Evolutionary conservation across 2,113 vertebrate genomes (phyloP), one percentile per base, ranked within the genome.

Genomic region (Rousettus leschenaultii): DNA sequence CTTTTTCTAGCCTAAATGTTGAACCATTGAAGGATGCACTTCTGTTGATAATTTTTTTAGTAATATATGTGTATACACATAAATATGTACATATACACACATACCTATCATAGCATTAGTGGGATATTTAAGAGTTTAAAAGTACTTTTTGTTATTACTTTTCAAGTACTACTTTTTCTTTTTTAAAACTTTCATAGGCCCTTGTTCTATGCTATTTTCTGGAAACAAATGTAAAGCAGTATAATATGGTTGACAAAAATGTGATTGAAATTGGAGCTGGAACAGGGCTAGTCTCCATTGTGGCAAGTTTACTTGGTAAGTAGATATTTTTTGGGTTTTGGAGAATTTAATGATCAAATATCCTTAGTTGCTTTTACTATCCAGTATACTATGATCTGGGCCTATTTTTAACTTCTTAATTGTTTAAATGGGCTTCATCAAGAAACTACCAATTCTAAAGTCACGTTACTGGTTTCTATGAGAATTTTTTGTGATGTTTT

Each of bases 261-360:
- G 98, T 99, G 91, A 99, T 99, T 97, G 99, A 99, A 98, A 99
- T 99, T 86, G 99, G 99, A 95, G 99, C 99, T 86, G 99, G 99
- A 96, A 99, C 99, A 53, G 99, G 99, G 4, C 98, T 99, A 5
- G 99, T 99, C 83, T 99, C 99, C 85, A 98, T 99, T 43, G 99
- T 99, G 70, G 98, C 99, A 95, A 99, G 99, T 94, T 98, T 99
- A 45, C 98, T 99, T 73, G 99, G 99, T 99, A 97, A 98, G 98
- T 97, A 95, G 40, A 0, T 94, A 15, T 13, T 24, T 40, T 40
- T 87, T 92, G 33, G 51, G 79, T 71, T 85, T 86, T 95, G 70
- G 87, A n/a, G 78, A 89, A 61, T 13, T 40, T 33, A 16, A 87
- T 86, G 55, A 53, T 91, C 82, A 80, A 22, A 48, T 40, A 95